Evolutionary conservation across 2,888 invertebrate genomes (phyloP).

Genomic region (Macroteleia sp.): DNA sequence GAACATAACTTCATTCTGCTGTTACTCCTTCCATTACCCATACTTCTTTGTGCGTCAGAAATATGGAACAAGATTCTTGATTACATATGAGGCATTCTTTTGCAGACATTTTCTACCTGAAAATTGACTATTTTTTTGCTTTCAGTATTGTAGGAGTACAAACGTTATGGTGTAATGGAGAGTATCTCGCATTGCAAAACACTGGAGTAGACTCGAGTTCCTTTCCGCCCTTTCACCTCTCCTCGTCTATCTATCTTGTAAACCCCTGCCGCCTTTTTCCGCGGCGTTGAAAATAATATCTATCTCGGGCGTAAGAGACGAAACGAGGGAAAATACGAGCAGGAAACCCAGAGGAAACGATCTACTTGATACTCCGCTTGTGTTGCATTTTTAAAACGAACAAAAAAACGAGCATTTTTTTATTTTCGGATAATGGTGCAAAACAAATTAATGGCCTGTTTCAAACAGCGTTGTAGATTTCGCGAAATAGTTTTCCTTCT

Average conservation of each 20-base stretch:
- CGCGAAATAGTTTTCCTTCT: too few species aligned
- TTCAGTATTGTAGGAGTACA: slow-evolving; percentile 49
- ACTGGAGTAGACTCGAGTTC: slow-evolving; percentile 70
- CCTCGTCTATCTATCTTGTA: slow-evolving; percentile 65
- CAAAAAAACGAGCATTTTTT: slow-evolving; percentile 30
- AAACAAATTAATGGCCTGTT: slow-evolving; percentile 35
- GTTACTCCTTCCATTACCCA: not conserved
- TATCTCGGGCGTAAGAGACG: slow-evolving; percentile 71
- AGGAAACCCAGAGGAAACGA: slow-evolving; percentile 65
- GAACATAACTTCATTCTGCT: slow-evolving; percentile 26
- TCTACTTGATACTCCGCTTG: slow-evolving; percentile 67
- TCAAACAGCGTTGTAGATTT: too few species aligned
- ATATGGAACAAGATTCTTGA: slow-evolving; percentile 54
- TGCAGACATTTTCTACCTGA: slow-evolving; percentile 53
- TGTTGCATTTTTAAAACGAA: slow-evolving; percentile 61
- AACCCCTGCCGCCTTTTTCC: slow-evolving; percentile 67
- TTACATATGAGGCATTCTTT: slow-evolving; percentile 52
- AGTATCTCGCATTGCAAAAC: slow-evolving; percentile 82
- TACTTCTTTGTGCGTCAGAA: slow-evolving; percentile 38
- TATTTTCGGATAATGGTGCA: slow-evolving; percentile 37
- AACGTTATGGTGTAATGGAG: slow-evolving; percentile 80
- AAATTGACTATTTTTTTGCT: slow-evolving; percentile 61
- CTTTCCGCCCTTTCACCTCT: slow-evolving; percentile 64
- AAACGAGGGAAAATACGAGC: slow-evolving; percentile 63
- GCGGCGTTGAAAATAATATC: slow-evolving; percentile 78